Evolutionary conservation across 2,797 vertebrate species (phyloP), one percentile per base, ranked within the genome.

Genomic region (Galagoides demidoff): DNA sequence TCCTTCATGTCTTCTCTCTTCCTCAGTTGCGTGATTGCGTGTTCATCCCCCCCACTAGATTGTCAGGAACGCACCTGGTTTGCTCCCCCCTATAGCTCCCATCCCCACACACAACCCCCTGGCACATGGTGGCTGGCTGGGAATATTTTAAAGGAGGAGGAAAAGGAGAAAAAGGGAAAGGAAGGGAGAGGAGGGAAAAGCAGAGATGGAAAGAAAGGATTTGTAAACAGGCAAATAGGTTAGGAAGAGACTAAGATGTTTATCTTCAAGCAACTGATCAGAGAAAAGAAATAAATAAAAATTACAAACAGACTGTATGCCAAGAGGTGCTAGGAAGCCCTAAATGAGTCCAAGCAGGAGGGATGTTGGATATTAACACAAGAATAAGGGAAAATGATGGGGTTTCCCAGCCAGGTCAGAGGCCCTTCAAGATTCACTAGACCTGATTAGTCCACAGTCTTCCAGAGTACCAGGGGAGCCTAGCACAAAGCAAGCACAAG

Each of bases 21-120:
- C n/a, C 63, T 63, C 14, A 16, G 43, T n/a, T 68, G 83, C 1
- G 4, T 25, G 14, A 31, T 17, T 1, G 14, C 0, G 0, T 39
- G 16, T 22, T 59, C n/a, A 23, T 49, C 4, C 55, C 11, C 31
- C 39, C 20, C 39, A 16, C 23, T 2, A 31, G 19, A 7, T 20
- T 6, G 2, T 73, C 31, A 70, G 66, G 55, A 85, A 52, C 34
- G 2, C 1, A 1, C 4, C 4, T 12, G 2, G 6, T 27, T 43
- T 71, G 20, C 11, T 34, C 59, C 52, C 29, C 0, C 4, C 6
- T 16, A 37, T 19, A 22, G 37, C 31, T 11, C 39, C 7, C 2
- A 2, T 49, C 23, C 0, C 34, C 37, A n/a, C 16, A 29, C 37
- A n/a, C 8, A 27, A 43, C 34, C 52, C 52, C 37, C 16, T 9